Evolutionary conservation across 1,140 invertebrate species (phyloP).

Genomic region (Pseudobourletiella spinata): DNA sequence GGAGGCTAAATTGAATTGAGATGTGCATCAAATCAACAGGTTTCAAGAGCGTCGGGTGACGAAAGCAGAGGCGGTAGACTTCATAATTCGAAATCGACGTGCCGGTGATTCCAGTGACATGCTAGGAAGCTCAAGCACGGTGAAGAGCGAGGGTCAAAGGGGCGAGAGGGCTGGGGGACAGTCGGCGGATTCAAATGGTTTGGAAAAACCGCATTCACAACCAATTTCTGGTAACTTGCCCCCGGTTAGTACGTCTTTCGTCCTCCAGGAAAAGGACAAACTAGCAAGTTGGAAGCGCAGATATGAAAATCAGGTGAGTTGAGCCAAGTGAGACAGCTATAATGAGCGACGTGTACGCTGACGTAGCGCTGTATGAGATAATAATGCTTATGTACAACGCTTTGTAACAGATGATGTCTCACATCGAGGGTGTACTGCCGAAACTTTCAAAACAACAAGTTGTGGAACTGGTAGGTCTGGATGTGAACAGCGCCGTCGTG

Average conservation of each 20-base stretch:
- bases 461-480: constrained; percentile 52
- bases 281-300: constrained; percentile 35
- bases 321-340: neutral
- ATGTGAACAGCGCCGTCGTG: constrained; percentile 47
- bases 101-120: neutral
- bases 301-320: constrained; percentile 38
- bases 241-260: constrained; percentile 28
- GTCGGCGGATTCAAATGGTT: neutral
- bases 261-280: constrained; percentile 37
- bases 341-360: too few relatives aligned
- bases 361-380: too few relatives aligned
- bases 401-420: constrained; percentile 49
- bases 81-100: constrained; percentile 39
- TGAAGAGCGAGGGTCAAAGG: neutral
- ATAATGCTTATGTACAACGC: too few relatives aligned
- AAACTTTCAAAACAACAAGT: constrained; percentile 49
- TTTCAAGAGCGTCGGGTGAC: constrained; percentile 55
- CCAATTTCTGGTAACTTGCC: constrained; percentile 13
- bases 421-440: constrained; percentile 48
- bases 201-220: neutral
- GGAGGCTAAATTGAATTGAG: too few relatives aligned
- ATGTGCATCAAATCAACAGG: too few relatives aligned
- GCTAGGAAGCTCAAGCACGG: neutral
- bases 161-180: neutral
- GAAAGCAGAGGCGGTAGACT: constrained; percentile 49